Percentiles rank a stretch among this genome's conserved stretches.
These are phyloP conservation scores for Palythoa heliodiscus DNA, from an alignment of 92 coral and sea anemone species.

Conservation along the genomic window DNA sequence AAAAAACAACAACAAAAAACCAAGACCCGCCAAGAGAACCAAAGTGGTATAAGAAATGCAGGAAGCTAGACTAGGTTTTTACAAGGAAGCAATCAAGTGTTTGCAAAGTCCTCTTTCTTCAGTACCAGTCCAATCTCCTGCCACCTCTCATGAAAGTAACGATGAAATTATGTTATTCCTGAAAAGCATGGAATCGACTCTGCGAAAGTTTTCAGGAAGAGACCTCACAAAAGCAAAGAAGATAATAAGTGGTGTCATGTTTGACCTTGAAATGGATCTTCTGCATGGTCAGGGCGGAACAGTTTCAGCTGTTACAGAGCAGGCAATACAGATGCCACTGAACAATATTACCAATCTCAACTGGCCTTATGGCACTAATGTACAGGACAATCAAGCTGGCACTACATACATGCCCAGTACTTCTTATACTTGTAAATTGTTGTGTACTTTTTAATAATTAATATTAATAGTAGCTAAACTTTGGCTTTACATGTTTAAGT, in stretches of 20 bases:
- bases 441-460: neutral
- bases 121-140: neutral
- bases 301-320: neutral
- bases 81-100: conserved; percentile 3
- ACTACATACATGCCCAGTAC: neutral
- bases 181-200: neutral
- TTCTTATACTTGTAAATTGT: neutral
- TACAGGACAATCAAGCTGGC: neutral
- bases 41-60: neutral
- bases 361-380: neutral
- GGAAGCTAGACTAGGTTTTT: neutral
- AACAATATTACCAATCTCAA: neutral
- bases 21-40: conserved; percentile 2
- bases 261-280: neutral
- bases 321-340: neutral
- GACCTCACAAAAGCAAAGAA: neutral
- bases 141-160: neutral
- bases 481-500: neutral
- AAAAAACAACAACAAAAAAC: neutral
- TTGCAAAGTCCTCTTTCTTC: neutral
- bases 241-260: neutral
- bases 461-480: neutral
- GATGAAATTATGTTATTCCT: neutral
- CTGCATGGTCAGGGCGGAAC: neutral
- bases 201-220: neutral